These are phyloP conservation scores for Frankliniella fusca DNA, from an alignment of 2,888 invertebrate species.

Conservation along the genomic window DNA sequence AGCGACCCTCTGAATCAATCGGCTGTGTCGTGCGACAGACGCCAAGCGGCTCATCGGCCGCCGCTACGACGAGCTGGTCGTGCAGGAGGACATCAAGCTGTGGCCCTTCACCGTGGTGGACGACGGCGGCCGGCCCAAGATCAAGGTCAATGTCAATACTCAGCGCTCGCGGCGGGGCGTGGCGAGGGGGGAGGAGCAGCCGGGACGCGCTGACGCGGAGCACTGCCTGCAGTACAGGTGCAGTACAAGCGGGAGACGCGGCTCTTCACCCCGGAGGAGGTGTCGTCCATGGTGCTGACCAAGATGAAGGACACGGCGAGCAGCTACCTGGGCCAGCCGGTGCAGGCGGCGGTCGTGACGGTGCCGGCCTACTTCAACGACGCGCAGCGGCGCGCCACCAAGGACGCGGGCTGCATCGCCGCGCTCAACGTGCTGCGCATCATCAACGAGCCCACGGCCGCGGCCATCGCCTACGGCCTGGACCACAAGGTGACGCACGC, in stretches of 20 bases:
- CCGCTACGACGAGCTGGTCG: conserved; percentile 57
- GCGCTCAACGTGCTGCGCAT: conserved; percentile 62
- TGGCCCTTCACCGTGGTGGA: conserved; percentile 60
- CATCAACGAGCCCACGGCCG: conserved; percentile 55
- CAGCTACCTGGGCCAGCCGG: conserved; percentile 40
- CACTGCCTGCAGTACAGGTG: conserved; percentile 44
- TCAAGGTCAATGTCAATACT: conserved; percentile 44
- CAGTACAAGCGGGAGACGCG: conserved; percentile 39
- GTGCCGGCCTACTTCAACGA: conserved; percentile 64
- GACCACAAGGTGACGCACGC: conserved; percentile 45
- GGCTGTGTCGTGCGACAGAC: conserved; percentile 48
- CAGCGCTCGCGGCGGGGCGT: neutral
- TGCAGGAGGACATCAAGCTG: conserved; percentile 60
- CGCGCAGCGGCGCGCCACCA: conserved; percentile 63
- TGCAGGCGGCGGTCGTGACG: conserved; percentile 55
- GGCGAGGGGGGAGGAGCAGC: neutral
- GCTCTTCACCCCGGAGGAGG: conserved; percentile 42
- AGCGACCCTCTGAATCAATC: too few species aligned
- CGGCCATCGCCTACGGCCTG: conserved; percentile 52
- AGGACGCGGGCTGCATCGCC: conserved; percentile 61
- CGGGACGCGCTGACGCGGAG: neutral
- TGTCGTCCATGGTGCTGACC: conserved; percentile 23
- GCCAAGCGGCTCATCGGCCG: conserved; percentile 64
- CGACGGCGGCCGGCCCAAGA: conserved; percentile 49
- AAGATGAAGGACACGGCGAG: conserved; percentile 16